A percentile compares a stretch with the other conserved stretches of the same genome.
Conservation (phyloP, 2,888 invertebrate genomes). For the Antheraea yamamai region DNA sequence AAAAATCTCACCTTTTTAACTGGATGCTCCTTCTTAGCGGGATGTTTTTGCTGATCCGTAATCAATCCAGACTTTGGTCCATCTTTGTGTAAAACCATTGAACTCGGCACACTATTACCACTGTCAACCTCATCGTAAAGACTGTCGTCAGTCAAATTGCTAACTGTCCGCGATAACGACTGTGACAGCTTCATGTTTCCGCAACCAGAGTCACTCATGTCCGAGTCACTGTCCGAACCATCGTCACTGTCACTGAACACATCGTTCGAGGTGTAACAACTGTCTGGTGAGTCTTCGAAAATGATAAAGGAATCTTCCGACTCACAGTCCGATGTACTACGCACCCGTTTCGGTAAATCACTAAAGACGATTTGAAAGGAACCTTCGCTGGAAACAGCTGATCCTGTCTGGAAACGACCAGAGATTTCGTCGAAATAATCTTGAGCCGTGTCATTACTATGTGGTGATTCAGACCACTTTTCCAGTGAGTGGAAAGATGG, state of each 20-base stretch:
- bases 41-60: slow-evolving; percentile 53
- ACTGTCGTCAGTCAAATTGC: slow-evolving; percentile 67
- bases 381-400: slow-evolving; percentile 61
- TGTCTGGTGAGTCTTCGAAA: slow-evolving; percentile 70
- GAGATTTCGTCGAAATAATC: slow-evolving; percentile 68
- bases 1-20: slow-evolving; percentile 61
- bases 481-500: slow-evolving; percentile 35
- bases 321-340: slow-evolving; percentile 75
- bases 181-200: slow-evolving; percentile 45
- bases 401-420: slow-evolving; percentile 60
- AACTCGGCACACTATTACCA: slow-evolving; percentile 36
- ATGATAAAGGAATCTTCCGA: slow-evolving; percentile 83
- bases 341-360: slow-evolving; percentile 47
- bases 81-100: slow-evolving; percentile 4
- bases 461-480: slow-evolving; percentile 24
- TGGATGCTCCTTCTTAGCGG: slow-evolving; percentile 47
- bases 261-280: slow-evolving; percentile 68
- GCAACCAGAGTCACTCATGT: slow-evolving; percentile 56
- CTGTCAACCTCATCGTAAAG: slow-evolving; percentile 66
- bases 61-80: slow-evolving; percentile 48
- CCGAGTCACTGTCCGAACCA: slow-evolving; percentile 34
- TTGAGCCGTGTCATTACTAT: slow-evolving; percentile 22
- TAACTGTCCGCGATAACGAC: slow-evolving; percentile 59
- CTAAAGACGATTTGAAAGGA: slow-evolving; percentile 75
- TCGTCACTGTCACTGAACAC: slow-evolving; percentile 54